Base-by-base conservation (phyloP, 2,888 invertebrate genomes). In the Mayetiola destructor region DNA sequence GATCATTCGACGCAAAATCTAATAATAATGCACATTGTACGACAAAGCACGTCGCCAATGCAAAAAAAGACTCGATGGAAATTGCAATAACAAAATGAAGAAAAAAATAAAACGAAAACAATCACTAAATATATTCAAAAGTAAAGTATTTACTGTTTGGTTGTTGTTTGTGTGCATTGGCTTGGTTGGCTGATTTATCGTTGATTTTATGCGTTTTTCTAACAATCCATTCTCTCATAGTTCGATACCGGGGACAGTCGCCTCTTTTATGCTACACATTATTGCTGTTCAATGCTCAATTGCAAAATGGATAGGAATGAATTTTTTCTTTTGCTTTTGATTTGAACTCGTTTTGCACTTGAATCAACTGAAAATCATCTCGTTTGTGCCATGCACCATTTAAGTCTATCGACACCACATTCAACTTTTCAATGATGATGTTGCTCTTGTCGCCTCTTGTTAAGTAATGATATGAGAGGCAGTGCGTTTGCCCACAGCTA, bases 101-200 rank as follows among this genome's bases (percentile, higher is more conserved):
- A 10, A 42, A 42, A 42, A 12, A 12, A 42, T 23, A 42, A 23
- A 42, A 23, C 42, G 10, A 42, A 36, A 42, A n/a, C n/a, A n/a
- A n/a, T n/a, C n/a, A n/a, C n/a, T n/a, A n/a, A n/a, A 42, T 23
- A 42, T 42, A 42, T 42, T 42, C 42, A 42, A 42, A 42, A 23
- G 48, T 27, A 48, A n/a, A 27, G 27, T 48, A 48, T 48, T 48
- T 48, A 48, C 48, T 48, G 48, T 23, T 48, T 48, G 48, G 23
- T 48, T 48, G 48, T 48, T n/a, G n/a, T n/a, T n/a, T n/a, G n/a
- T n/a, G n/a, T n/a, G n/a, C n/a, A n/a, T n/a, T n/a, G n/a, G n/a
- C n/a, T n/a, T n/a, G n/a, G 27, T 48, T 48, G 48, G 48, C 48
- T 48, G 48, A 48, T 48, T 48, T 48, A 48, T 48, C 48, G 48